Base-by-base conservation (phyloP, 2,797 vertebrate species). In the Xenentodon cancila region DNA sequence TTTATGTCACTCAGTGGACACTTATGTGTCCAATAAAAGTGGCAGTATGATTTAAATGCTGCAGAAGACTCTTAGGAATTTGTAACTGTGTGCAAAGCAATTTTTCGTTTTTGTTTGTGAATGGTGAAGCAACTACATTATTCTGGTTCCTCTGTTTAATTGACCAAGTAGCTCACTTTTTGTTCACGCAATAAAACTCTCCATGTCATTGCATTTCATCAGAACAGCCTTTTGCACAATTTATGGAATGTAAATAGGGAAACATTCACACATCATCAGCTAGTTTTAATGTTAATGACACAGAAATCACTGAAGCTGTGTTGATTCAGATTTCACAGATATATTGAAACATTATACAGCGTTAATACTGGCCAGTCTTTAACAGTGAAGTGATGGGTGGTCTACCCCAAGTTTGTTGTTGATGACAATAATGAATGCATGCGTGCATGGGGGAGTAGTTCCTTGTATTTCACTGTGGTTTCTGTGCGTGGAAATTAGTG, bases 281-380 rank as follows among this genome's bases (percentile, higher is more conserved):
- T 50, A 50, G 11, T 50, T 65, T 5, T 37, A 64, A 22, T 55
- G 54, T 2, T 27, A 61, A 48, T 57, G 34, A 25, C 15, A 62
- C 21, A 61, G 11, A 64, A 55, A 57, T 21, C 15, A 44, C 21
- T 9, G 3, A 0, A 37, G 30, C 18, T 8, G 46, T 43, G 15
- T 49, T 17, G 59, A 25, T 21, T 59, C 5, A 46, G 60, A 64
- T 46, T 61, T 47, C 37, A 69, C 42, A 63, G 58, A 53, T 48
- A 70, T 45, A 37, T 15, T 66, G 53, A 71, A 53, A 64, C 60
- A 30, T 45, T 63, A 42, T 71, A 56, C 64, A 66, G 66, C 60
- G 57, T 73, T 53, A 64, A 63, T 53, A 53, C 32, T 67, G 21
- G 32, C 57, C 63, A 64, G 7, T 63, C 53, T 40, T 52, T 57